These are phyloP conservation scores for Seriola rivoliana DNA, from an alignment of 2,113 vertebrate genomes.

Conservation along the genomic window DNA sequence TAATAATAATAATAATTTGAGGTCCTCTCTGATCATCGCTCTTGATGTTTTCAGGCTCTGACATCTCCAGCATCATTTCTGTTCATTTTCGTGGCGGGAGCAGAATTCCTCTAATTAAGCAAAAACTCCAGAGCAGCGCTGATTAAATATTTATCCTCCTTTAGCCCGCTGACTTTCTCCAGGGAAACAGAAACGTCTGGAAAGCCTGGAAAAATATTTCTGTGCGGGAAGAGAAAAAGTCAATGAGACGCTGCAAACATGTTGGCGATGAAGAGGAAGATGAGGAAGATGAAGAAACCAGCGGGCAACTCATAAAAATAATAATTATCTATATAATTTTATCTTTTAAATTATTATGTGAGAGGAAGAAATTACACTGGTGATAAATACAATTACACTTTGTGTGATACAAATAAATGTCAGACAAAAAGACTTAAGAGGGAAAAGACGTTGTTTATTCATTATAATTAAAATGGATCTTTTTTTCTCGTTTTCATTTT, in stretches of 20 bases:
- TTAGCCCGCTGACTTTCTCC: constrained; percentile 61
- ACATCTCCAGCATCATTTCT: constrained; percentile 48
- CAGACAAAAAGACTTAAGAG: too few species aligned
- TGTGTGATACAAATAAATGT: too few species aligned
- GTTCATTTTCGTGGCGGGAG: constrained; percentile 48
- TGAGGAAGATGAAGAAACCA: constrained; percentile 31
- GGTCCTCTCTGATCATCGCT: neutral
- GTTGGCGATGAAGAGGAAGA: constrained; percentile 42
- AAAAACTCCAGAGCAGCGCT: constrained; percentile 65
- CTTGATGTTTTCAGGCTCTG: constrained; percentile 31
- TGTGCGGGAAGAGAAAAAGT: constrained; percentile 55
- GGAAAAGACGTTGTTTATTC: too few species aligned
- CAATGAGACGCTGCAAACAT: constrained; percentile 60
- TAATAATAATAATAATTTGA: neutral
- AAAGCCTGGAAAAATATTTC: constrained; percentile 58
- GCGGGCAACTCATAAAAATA: constrained; percentile 10
- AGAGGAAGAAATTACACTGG: too few species aligned
- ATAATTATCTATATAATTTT: neutral
- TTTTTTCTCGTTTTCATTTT: too few species aligned
- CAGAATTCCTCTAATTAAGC: constrained; percentile 74
- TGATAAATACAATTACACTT: too few species aligned
- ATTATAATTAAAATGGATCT: too few species aligned
- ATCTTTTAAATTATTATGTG: neutral
- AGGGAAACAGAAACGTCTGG: constrained; percentile 64
- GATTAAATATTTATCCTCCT: constrained; percentile 80